Evolutionary conservation across 2,888 invertebrate species (phyloP), one percentile per base, ranked within the genome.

Genomic region (Xylophagus ater): DNA sequence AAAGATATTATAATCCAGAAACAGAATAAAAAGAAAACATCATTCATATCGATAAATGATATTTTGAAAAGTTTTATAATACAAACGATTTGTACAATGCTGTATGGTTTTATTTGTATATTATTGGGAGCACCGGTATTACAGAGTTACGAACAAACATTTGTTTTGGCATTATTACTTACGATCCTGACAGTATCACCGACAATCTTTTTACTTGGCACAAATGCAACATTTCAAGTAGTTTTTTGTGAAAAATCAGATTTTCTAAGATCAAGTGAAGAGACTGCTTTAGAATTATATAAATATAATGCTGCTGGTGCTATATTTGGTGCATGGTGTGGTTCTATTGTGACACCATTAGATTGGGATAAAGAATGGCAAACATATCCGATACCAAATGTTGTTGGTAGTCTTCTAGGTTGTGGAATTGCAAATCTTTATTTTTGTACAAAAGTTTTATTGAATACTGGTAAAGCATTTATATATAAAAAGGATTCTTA

Each of bases 281-380:
- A 58, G n/a, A 60, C 55, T 4, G 58, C 62, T 1, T 45, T 65
- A 30, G 56, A 60, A 46, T 43, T 65, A 2, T 58, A 60, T 34
- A 64, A 63, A 41, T 60, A 62, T 34, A 64, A 60, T 49, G 61
- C 64, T 1, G 49, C 57, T 12, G 64, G 63, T 4, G 59, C 58
- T 12, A 59, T 84, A 23, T 52, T 81, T 18, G 87, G 87, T 5
- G 76, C 83, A 9, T 88, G 87, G 86, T 50, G 78, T 9, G 85
- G 86, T 8, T 82, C 85, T 7, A 69, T 81, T 45, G 78, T 81
- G 3, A 79, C 87, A 41, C 88, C 89, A 2, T 64, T 89, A 24
- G 89, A 89, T 57, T 89, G 89, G 89, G 82, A 87, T 54, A 69
- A 78, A 44, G 79, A 81, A 9, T 89, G 87, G 85, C 87, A 88